Evolutionary conservation across 1,140 invertebrate genomes (phyloP), one percentile per base, ranked within the genome.

Genomic region (Agrilus planipennis): DNA sequence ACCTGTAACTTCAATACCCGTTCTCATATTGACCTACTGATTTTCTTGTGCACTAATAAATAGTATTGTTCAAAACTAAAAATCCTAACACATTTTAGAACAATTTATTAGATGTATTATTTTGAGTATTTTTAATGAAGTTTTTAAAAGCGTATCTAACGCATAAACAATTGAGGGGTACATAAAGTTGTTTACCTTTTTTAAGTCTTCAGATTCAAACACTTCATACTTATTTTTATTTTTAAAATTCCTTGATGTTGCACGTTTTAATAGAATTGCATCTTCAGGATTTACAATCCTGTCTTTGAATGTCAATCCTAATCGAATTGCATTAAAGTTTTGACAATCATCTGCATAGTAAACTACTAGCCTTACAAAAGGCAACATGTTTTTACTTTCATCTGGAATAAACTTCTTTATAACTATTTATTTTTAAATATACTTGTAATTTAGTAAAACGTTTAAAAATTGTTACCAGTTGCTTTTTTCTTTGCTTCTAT

Each of bases 361-460:
- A 10, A 94, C 69, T 50, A 79, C 73, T 11, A 96, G 55, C 40
- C 91, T 68, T 42, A 97, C 76, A 1, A 95, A 67, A 1, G 91
- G 91, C 39, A 80, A 50, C 3, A 55, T 64, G 85, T 61, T 90
- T 83, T 37, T 72, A 73, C 21, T 68, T 64, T 65, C 89, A 74
- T n/a, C 77, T 84, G 32, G 30, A 45, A 43, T 21, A 44, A 27
- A 39, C 14, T 43, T 28, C 36, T 16, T 23, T 7, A 12, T 36
- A 12, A 38, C 9, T 21, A 14, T 12, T 15, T 27, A 27, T 27
- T 27, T 27, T 27, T 9, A 27, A 27, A 27, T 9, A 12, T 27
- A 16, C 20, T 17, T 17, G 22, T 19, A 17, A 11, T 40, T n/a
- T 27, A 41, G 9, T 2, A 41, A 11, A n/a, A 41, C 18, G 41